Evolutionary conservation across 2,797 vertebrate species (phyloP), one percentile per base, ranked within the genome.

Genomic region (Acipenser ruthenus): DNA sequence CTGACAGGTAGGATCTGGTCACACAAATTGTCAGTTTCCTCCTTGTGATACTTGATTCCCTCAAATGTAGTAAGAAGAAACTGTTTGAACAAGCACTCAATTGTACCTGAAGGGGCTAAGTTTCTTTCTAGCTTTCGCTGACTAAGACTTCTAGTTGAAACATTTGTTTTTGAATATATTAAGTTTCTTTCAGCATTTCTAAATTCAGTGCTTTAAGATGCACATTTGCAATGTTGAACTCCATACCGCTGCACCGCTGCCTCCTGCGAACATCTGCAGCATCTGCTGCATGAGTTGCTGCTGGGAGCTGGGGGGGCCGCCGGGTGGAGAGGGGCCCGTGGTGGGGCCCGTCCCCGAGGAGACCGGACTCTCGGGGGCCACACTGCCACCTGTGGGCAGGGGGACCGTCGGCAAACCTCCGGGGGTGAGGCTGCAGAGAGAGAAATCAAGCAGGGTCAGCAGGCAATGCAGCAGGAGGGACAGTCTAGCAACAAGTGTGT

Each of bases 261-360:
- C 89, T 78, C 94, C 93, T 4, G 95, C 92, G 77, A 99, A 88
- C 85, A 98, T 93, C 83, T 98, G 97, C 82, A 97, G 87, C 97
- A 99, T 97, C 86, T 99, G 96, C 84, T 99, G 97, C 94, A 99
- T 94, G 79, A 99, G 92, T 82, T 98, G 96, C 87, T 97, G 90
- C 62, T 88, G 89, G 60, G 94, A 78, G 83, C 75, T 77, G 84
- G 72, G 74, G 64, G 90, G 72, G 91, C 79, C 81, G 85, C 92
- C 52, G 86, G 87, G 78, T 60, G 92, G 90, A 68, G 95, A 82
- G 70, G 94, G 76, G 48, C 82, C 84, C 11, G 82, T 75, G 75
- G 81, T 77, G 37, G 87, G 84, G 6, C 75, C 79, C 1, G 79
- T 73, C 8, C 83, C 75, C 0, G 86, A 82, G 67, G 88, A 71